These are phyloP conservation scores for Falco naumanni DNA, from an alignment of 2,797 vertebrate genomes.

Conservation along the genomic window DNA sequence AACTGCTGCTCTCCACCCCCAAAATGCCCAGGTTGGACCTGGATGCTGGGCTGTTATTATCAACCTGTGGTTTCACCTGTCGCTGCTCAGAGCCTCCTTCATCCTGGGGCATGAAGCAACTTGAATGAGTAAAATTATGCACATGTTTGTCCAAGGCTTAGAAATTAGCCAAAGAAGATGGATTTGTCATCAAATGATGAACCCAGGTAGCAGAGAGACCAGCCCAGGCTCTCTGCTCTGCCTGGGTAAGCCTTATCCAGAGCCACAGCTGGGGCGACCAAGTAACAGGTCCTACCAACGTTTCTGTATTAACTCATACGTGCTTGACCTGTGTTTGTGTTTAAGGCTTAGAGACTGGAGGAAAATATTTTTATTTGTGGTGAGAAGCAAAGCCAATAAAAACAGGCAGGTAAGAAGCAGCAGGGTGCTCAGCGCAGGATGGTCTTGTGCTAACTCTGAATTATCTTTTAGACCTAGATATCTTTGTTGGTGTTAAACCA, in stretches of 20 bases:
- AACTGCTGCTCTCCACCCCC: background rate
- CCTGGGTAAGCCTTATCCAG: background rate
- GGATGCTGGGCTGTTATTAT: background rate
- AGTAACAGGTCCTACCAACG: background rate
- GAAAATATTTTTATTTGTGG: background rate
- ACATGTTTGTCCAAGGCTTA: background rate
- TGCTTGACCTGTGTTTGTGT: background rate
- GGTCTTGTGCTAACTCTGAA: background rate
- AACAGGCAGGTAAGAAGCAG: background rate
- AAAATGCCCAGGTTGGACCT: background rate
- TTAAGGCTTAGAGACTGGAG: background rate
- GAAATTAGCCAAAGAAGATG: background rate
- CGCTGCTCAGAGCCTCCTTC: background rate
- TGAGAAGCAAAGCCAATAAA: background rate
- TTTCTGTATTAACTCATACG: background rate
- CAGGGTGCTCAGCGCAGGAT: background rate
- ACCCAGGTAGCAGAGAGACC: background rate
- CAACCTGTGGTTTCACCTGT: background rate
- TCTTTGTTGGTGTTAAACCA: background rate
- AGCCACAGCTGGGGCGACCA: rapidly evolving
- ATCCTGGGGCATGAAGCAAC: background rate
- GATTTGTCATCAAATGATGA: background rate
- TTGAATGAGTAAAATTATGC: background rate
- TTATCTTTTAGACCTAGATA: background rate
- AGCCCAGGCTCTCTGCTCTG: background rate